Percentiles rank a stretch among this genome's conserved stretches.
Conservation (phyloP, 1,140 invertebrate species). For the Teleogryllus occipitalis region DNA sequence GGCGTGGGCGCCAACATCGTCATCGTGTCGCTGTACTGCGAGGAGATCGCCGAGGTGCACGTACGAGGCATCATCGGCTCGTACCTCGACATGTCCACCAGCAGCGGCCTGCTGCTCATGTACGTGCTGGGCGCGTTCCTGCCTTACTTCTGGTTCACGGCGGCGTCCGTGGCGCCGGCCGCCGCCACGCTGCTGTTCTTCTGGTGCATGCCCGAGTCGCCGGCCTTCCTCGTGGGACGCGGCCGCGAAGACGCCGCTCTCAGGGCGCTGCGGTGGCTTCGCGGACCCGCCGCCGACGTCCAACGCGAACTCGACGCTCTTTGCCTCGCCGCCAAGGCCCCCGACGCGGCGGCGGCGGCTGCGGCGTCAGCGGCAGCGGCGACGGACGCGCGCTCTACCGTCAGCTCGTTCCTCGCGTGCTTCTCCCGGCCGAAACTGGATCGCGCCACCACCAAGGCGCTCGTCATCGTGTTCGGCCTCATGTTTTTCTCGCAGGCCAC, state of each 20-base stretch:
- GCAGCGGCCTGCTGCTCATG: neutral
- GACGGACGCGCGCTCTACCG: neutral
- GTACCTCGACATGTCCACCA: neutral
- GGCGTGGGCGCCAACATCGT: neutral
- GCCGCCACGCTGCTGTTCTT: neutral
- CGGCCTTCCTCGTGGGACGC: neutral
- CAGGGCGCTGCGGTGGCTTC: neutral
- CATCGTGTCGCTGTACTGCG: neutral
- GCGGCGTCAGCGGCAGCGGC: no score
- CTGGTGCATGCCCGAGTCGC: neutral
- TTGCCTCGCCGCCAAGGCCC: neutral
- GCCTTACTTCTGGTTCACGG: neutral
- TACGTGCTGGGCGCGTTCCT: neutral
- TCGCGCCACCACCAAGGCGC: slow-evolving; percentile 31
- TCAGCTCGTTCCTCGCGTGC: no score
- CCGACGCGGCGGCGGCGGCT: no score
- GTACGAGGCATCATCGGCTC: neutral
- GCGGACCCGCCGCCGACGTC: neutral
- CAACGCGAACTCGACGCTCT: neutral
- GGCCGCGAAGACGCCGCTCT: neutral
- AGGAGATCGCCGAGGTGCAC: neutral
- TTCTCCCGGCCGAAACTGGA: neutral
- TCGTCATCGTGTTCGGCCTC: slow-evolving; percentile 35
- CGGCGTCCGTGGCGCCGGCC: neutral
- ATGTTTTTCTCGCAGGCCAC: slow-evolving; percentile 42